Evolutionary conservation across 1,140 invertebrate genomes (phyloP).

Genomic region (Drosophila micromelanica): DNA sequence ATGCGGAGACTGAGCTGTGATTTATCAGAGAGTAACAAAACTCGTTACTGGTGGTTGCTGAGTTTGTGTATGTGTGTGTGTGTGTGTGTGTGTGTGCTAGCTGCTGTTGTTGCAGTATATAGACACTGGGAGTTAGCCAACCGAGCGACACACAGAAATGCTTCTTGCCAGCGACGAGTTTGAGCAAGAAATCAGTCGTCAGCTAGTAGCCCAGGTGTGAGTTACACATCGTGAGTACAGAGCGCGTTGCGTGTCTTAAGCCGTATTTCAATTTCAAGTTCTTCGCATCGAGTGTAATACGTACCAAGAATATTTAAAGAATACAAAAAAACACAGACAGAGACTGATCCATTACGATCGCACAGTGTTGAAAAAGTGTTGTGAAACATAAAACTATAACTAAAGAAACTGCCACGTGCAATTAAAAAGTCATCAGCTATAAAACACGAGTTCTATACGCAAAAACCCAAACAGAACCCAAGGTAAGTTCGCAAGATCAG

Average conservation of each 20-base stretch:
- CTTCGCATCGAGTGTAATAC: constrained; percentile 35
- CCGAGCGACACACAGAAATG: constrained; percentile 69
- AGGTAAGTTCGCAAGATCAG: constrained; percentile 62
- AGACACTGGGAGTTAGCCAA: constrained; percentile 52
- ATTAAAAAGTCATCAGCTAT: constrained; percentile 68
- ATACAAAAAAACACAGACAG: constrained; percentile 20
- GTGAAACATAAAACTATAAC: constrained; percentile 25
- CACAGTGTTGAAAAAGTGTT: constrained; percentile 30
- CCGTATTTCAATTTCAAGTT: constrained; percentile 8
- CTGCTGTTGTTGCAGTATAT: constrained; percentile 44
- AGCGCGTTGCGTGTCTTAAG: constrained; percentile 44
- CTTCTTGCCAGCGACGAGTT: constrained; percentile 74
- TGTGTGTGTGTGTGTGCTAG: constrained; percentile 11
- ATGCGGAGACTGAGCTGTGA: constrained; percentile 41
- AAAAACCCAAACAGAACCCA: constrained; percentile 45
- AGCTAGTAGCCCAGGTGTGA: constrained; percentile 81
- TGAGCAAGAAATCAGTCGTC: constrained; percentile 80
- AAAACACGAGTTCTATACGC: constrained; percentile 27
- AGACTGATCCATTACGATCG: constrained; percentile 38
- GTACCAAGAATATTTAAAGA: constrained; percentile 2
- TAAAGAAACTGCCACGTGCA: constrained; percentile 41
- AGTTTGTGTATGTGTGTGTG: constrained; percentile 30
- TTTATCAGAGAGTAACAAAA: constrained; percentile 64
- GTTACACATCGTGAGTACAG: constrained; percentile 68
- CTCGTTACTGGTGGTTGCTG: constrained; percentile 43